Evolutionary conservation across 2,888 invertebrate genomes (phyloP), one percentile per base, ranked within the genome.

Genomic region (Carterocephalus palaemon): DNA sequence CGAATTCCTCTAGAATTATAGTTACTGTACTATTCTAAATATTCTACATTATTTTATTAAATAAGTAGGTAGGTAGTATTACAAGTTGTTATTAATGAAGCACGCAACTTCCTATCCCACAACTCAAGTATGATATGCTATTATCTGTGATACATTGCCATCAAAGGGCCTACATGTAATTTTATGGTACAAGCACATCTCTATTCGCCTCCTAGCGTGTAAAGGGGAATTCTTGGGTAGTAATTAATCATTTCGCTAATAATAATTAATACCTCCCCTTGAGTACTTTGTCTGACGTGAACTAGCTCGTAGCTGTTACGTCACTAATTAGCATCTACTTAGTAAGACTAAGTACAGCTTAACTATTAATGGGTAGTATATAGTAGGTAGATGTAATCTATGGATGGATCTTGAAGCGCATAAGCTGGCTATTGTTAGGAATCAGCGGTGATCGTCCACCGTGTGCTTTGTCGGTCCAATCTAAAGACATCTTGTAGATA

Each of bases 211-310:
- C 32, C 20, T 28, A 26, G 26, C 41, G 42, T 42, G 34, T 41
- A 31, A 23, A 61, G 50, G 54, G 60, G 63, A 66, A 67, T 67
- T 62, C 62, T 56, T 59, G 58, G 28, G 10, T 50, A 64, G 72
- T 67, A 73, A 76, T 77, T 76, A 78, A 77, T 78, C 75, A 77
- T 70, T 64, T 63, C 47, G 49, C 59, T 72, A 69, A 75, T 61
- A 60, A 54, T 60, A 56, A 61, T 61, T 60, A 59, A 60, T 61
- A 46, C 51, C 46, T 45, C 41, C 43, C 47, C 47, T 26, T n/a
- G n/a, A n/a, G 34, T 48, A 36, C 41, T n/a, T n/a, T n/a, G 39
- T 34, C 20, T 41, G 33, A 39, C 26, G 34, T 42, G 42, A 22
- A 42, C 41, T n/a, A n/a, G n/a, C 41, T 46, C 32, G 31, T 28